These are phyloP conservation scores for Acanthochromis polyacanthus DNA, from an alignment of 2,113 vertebrate species.

Conservation along the genomic window DNA sequence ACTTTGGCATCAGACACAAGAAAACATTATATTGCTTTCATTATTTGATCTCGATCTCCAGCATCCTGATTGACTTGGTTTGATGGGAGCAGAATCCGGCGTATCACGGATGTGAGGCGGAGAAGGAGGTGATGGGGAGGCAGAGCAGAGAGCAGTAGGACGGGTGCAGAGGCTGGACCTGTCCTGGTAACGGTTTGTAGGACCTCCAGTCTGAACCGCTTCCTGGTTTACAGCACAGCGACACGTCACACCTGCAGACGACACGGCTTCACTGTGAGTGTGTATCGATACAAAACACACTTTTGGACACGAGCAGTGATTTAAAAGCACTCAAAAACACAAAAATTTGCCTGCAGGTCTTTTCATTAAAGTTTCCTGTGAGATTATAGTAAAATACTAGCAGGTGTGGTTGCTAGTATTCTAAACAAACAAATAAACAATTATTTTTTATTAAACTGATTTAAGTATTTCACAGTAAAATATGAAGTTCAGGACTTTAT, in stretches of 20 bases:
- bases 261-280: background rate
- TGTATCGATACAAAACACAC: background rate
- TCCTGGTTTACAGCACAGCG: slow-evolving; percentile 92
- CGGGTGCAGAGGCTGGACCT: slow-evolving; percentile 74
- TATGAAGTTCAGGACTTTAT: too few relatives aligned
- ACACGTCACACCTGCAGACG: slow-evolving; percentile 90
- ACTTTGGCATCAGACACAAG: background rate
- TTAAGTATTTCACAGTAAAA: too few relatives aligned
- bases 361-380: too few relatives aligned
- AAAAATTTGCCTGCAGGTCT: too few relatives aligned
- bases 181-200: slow-evolving; percentile 69
- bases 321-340: too few relatives aligned
- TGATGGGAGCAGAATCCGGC: background rate
- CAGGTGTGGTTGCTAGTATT: too few relatives aligned
- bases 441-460: too few relatives aligned
- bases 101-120: slow-evolving; percentile 80
- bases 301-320: background rate
- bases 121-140: slow-evolving; percentile 94
- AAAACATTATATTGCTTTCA: background rate
- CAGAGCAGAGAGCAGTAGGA: slow-evolving; percentile 94
- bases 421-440: too few relatives aligned
- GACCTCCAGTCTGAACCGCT: slow-evolving; percentile 78
- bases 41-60: background rate
- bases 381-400: too few relatives aligned
- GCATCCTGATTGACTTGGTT: background rate